Evolutionary conservation across 1,140 invertebrate species (phyloP), one percentile per base, ranked within the genome.

Genomic region (Drosophila pruinosa): DNA sequence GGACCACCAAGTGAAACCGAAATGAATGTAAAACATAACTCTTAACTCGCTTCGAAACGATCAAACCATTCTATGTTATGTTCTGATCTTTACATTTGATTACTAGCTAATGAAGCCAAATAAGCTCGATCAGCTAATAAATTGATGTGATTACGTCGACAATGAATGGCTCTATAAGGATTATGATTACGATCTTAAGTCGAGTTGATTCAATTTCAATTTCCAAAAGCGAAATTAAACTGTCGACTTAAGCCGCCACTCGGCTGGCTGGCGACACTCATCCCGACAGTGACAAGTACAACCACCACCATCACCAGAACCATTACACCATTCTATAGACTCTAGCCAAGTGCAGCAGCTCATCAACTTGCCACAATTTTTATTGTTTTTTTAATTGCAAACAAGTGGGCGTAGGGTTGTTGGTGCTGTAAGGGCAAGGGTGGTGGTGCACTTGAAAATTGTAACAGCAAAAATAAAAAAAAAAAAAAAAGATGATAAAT

Each of bases 241-340:
- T 80, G 85, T 89, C 85, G 85, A 89, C 77, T 89, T 89, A 89
- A 64, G 75, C 65, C 36, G 64, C 28, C 24, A 14, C 41, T 24
- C 59, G 56, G 69, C 52, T 53, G 38, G 4, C 36, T 62, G 59
- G 69, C 75, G 85, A 89, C 79, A 85, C 41, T 89, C 56, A 89
- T 71, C 79, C 80, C 72, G 80, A 89, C 85, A 89, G 62, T 89
- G 77, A 89, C 85, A 89, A 89, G 85, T 85, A 73, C 65, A 34
- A 36, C 36, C 41, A 48, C 26, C 47, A 53, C 12, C 45, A 45
- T 12, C 7, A 41, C 8, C 14, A 41, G 14, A 17, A 17, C 15
- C n/a, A n/a, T n/a, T 36, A 6, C 15, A 41, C 1, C 4, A 10
- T 7, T 31, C n/a, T n/a, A n/a, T n/a, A n/a, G n/a, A 38, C 34